A percentile compares a stretch with the other conserved stretches of the same genome.
These are phyloP conservation scores for Callimorpha dominula DNA, from an alignment of 2,888 invertebrate species.

Conservation along the genomic window DNA sequence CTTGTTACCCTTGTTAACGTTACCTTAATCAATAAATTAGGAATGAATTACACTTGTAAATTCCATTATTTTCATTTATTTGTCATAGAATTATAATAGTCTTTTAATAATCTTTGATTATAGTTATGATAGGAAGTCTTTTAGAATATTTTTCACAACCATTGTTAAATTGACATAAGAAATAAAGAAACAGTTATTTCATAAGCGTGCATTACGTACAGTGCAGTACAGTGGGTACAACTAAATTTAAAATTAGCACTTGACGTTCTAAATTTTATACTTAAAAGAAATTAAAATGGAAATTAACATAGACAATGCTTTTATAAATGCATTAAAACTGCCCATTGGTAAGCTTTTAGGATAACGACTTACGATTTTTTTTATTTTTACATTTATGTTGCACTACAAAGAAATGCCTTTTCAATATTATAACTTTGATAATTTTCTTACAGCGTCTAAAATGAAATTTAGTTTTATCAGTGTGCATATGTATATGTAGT, in stretches of 20 bases:
- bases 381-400: background rate
- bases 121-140: no score
- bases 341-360: slow-evolving; percentile 59
- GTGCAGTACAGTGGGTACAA: background rate
- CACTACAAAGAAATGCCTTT: background rate
- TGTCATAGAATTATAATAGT: background rate
- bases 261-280: background rate
- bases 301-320: slow-evolving; percentile 68
- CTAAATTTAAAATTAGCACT: background rate
- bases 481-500: background rate
- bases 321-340: slow-evolving; percentile 58
- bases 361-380: background rate
- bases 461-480: background rate
- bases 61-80: background rate
- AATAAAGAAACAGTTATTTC: background rate
- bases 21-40: background rate
- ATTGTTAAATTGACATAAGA: background rate
- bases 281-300: slow-evolving; percentile 58
- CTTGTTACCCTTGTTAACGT: background rate
- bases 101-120: background rate
- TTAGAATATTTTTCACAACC: background rate
- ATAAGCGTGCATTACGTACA: background rate
- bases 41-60: background rate
- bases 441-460: background rate
- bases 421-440: background rate